phyloP scores from a whole-genome alignment of 2,113 vertebrate genomes.

The human (Homo sapiens) region GRCh38 chr16:6208501-6209000 shows the following conservation, averaged over 20 bases:
- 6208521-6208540: no score
- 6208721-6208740: neutral
- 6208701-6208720: neutral
- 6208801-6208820: neutral
- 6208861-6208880: neutral
- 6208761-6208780: neutral
- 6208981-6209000: neutral
- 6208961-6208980: neutral
- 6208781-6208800: neutral
- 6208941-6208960: neutral
- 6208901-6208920: neutral
- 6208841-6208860: neutral
- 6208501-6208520: no score
- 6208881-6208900: neutral
- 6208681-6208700: neutral
- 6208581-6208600: neutral
- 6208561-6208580: neutral
- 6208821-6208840: neutral
- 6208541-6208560: neutral
- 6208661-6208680: neutral
- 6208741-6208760: neutral
- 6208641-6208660: neutral
- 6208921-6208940: neutral
- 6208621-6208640: accelerated
- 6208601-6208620: neutral